Base-by-base conservation (phyloP, 2,888 invertebrate genomes). In the Slavum lentiscoides region DNA sequence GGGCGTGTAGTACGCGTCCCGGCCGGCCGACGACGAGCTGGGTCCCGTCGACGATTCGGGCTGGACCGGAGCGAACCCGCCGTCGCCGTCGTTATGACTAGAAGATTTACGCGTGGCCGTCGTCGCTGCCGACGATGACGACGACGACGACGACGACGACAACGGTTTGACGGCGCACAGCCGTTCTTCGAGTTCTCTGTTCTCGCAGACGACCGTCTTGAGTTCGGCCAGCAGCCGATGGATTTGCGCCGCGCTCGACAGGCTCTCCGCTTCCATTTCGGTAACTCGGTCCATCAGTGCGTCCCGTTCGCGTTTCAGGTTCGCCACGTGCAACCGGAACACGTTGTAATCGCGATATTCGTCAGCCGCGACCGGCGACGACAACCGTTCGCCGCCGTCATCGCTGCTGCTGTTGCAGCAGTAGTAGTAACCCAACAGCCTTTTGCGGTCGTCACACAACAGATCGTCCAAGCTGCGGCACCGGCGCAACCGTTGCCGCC, bases 191-290 rank as follows among this genome's bases (percentile, higher is more conserved):
- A 91, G 87, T 84, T 90, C 90, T 75, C 88, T 88, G 85, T 90
- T 90, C 82, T 90, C 88, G 3, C 87, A 86, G 37, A 87, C 86
- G 4, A 92, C 86, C 82, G 89, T 89, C 82, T 90, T 89, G 83
- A 92, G 85, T 85, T 92, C 90, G 83, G 90, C 89, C 84, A 90
- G 90, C 84, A 92, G 88, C 84, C 91, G 89, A 82, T 90, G 89
- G 49, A 91, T 90, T 84, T 91, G 90, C 9, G 91, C 90, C 74
- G 91, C 88, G 68, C 91, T 90, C 72, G 92, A 90, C 83, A 91
- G 87, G 39, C 90, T 91, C 85, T 93, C 93, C 6, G 92, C 92
- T 86, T 94, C 93, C 87, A 93, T 90, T 86, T 92, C 91, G n/a
- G 92, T 91, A 81, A 92, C 89, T 84, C 92, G 91, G 83, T 92